phyloP scores from a whole-genome alignment of 2,888 invertebrate species.

The Nephrocerus scutellatus region DNA sequence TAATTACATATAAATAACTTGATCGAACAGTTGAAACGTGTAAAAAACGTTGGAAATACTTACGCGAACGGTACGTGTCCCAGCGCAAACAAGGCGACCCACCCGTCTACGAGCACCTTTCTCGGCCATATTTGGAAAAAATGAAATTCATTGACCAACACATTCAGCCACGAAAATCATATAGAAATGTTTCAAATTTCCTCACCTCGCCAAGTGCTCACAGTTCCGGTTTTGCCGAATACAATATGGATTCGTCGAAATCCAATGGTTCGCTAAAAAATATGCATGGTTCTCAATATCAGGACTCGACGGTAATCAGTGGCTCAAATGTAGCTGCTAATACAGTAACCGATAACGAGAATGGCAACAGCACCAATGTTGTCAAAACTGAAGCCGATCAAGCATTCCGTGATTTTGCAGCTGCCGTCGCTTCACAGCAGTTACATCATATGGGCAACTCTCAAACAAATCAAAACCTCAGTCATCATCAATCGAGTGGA shows the following conservation, averaged over 20 bases:
- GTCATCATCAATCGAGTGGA: constrained; percentile 24
- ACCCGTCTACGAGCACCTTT: constrained; percentile 46
- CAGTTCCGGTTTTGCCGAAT: constrained; percentile 40
- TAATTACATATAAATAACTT: too few species aligned
- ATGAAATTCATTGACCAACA: constrained; percentile 48
- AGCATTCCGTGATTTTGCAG: constrained; percentile 42
- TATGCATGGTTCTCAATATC: constrained; percentile 35
- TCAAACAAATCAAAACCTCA: constrained; percentile 33
- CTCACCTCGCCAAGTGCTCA: constrained; percentile 42
- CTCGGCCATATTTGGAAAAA: constrained; percentile 47
- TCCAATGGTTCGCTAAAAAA: constrained; percentile 44
- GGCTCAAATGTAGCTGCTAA: constrained; percentile 32
- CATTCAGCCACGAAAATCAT: constrained; percentile 47
- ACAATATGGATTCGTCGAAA: constrained; percentile 43
- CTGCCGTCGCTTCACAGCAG: constrained; percentile 42
- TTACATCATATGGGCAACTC: constrained; percentile 38
- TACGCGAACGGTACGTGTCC: constrained; percentile 46
- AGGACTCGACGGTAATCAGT: constrained; percentile 34
- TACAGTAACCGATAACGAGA: constrained; percentile 19
- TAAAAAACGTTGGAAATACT: constrained; percentile 47
- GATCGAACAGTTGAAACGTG: constrained; percentile 46
- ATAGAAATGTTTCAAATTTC: constrained; percentile 43
- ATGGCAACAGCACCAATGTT: constrained; percentile 34
- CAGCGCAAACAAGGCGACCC: constrained; percentile 47
- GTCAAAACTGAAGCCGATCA: constrained; percentile 43